Evolutionary conservation across 2,797 vertebrate species (phyloP).

Genomic region (Gouania willdenowi): DNA sequence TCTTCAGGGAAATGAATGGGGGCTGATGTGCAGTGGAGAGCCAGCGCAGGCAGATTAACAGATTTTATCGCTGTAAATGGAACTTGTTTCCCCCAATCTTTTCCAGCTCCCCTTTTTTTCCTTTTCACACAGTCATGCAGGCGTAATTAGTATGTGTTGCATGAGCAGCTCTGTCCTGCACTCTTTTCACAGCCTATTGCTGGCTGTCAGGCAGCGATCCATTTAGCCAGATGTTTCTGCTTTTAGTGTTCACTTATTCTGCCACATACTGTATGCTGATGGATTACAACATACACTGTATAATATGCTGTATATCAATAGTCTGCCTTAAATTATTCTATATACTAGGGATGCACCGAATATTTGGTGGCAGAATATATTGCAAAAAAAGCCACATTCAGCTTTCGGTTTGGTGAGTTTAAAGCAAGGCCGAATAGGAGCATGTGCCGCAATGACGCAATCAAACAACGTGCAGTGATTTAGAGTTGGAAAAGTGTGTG

Average conservation of each 20-base stretch:
- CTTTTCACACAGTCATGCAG: constrained; percentile 24
- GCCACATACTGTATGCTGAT: no score
- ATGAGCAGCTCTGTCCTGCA: constrained; percentile 7
- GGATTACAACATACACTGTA: no score
- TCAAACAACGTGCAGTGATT: no score
- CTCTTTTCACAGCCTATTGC: constrained; percentile 7
- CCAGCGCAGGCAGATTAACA: constrained; percentile 51
- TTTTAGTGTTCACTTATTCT: constrained; percentile 4
- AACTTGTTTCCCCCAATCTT: constrained; percentile 51
- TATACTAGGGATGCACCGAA: no score
- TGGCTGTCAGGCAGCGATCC: constrained; percentile 1
- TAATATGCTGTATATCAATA: not conserved
- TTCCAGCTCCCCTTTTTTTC: constrained; percentile 26
- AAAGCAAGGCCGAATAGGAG: no score
- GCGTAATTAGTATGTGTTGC: constrained; percentile 35
- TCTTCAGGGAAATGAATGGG: constrained; percentile 53
- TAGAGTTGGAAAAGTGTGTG: no score
- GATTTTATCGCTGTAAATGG: constrained; percentile 62
- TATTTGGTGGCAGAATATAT: no score
- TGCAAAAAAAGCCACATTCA: no score
- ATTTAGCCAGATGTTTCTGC: constrained; percentile 15
- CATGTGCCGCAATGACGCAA: no score
- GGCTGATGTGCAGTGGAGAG: constrained; percentile 31
- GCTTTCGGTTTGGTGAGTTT: no score
- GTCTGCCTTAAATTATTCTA: no score